Conservation (phyloP, 2,888 invertebrate species). For the Pemphredon lugubris region DNA sequence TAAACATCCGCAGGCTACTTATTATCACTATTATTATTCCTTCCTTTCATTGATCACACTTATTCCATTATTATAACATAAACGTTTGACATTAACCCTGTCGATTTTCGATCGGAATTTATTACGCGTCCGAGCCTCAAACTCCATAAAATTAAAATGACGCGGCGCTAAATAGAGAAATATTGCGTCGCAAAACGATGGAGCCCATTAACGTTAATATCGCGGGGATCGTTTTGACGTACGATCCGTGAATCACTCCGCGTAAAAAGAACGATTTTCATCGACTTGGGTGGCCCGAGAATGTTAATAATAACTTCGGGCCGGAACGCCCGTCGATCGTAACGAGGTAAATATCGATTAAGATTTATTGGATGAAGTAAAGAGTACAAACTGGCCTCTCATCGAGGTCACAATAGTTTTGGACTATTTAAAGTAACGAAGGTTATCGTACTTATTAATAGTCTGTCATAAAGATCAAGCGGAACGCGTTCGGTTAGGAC, state of each 20-base stretch:
- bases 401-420: conserved; percentile 17
- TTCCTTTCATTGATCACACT: too few species aligned
- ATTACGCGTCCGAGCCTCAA: too few species aligned
- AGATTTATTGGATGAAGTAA: neutral
- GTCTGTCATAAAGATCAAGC: conserved; percentile 11
- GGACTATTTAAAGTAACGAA: conserved; percentile 28
- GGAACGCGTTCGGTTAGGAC: conserved; percentile 8
- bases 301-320: conserved; percentile 7
- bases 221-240: neutral
- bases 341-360: conserved; percentile 3
- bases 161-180: neutral
- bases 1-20: too few species aligned
- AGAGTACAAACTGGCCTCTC: neutral
- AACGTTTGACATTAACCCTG: too few species aligned
- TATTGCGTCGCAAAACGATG: neutral
- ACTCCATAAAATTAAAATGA: too few species aligned
- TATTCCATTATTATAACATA: too few species aligned
- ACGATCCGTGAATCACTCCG: neutral
- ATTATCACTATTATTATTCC: too few species aligned
- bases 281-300: neutral
- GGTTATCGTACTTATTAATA: conserved; percentile 41
- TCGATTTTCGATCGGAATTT: too few species aligned
- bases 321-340: neutral
- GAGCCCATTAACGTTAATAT: neutral
- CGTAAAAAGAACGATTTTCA: neutral